These are phyloP conservation scores for Plecotus auritus DNA, from an alignment of 2,113 vertebrate species.

Conservation along the genomic window DNA sequence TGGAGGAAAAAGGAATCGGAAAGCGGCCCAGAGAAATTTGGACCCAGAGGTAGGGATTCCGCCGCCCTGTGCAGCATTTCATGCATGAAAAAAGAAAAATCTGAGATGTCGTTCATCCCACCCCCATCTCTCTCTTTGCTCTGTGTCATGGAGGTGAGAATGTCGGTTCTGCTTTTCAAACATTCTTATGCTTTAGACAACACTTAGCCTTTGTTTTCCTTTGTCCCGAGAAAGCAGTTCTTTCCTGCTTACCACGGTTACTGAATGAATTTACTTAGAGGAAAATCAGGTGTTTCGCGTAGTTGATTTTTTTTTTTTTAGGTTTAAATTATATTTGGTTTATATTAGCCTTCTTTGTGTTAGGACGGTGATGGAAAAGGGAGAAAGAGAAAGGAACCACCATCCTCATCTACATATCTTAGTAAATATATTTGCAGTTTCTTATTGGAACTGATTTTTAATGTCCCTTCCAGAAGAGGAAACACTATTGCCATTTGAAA, in stretches of 20 bases:
- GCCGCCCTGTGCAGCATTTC: background rate
- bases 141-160: background rate
- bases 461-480: background rate
- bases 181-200: background rate
- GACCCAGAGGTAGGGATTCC: background rate
- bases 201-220: background rate
- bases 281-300: background rate
- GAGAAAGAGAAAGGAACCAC: background rate
- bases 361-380: background rate
- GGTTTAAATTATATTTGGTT: background rate
- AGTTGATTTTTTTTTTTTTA: background rate
- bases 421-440: background rate
- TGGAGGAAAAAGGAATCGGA: background rate
- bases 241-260: background rate
- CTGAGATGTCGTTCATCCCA: background rate
- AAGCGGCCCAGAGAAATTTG: background rate
- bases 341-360: background rate
- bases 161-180: background rate
- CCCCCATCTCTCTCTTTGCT: background rate
- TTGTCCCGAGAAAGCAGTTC: background rate
- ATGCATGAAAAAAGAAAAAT: background rate
- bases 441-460: background rate
- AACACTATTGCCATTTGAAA: background rate
- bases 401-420: background rate
- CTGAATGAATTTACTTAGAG: background rate